Conservation (phyloP, 1,140 invertebrate species). For the Drosophila rufa region DNA sequence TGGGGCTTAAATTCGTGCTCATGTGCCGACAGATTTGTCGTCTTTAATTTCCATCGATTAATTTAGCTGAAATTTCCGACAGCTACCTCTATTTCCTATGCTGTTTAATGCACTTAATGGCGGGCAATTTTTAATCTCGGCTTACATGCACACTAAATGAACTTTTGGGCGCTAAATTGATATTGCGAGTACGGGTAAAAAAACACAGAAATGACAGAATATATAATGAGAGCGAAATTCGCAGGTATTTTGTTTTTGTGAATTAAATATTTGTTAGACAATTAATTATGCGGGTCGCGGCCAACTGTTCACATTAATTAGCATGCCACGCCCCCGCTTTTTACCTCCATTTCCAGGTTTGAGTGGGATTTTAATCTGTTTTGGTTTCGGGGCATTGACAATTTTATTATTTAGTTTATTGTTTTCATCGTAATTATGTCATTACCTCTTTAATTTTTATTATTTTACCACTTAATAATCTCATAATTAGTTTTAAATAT, state of each 20-base stretch:
- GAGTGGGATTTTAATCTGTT: slow-evolving; percentile 7
- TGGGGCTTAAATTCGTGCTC: slow-evolving; percentile 11
- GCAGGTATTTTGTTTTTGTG: slow-evolving; percentile 2
- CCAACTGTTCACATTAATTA: slow-evolving; percentile 33
- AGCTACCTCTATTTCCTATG: background rate
- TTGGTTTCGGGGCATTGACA: background rate
- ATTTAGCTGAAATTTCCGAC: slow-evolving; percentile 37
- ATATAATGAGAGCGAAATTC: slow-evolving; percentile 7
- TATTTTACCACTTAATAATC: too few relatives aligned
- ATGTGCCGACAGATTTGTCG: slow-evolving; percentile 43
- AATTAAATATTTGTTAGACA: slow-evolving; percentile 35
- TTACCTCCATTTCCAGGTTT: background rate
- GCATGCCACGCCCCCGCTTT: slow-evolving; percentile 12
- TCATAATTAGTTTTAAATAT: background rate
- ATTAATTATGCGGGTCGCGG: slow-evolving; percentile 37
- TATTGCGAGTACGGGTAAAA: background rate
- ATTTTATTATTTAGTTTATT: slow-evolving; percentile 1
- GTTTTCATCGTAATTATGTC: background rate
- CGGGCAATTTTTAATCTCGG: slow-evolving; percentile 30
- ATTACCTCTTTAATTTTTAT: too few relatives aligned
- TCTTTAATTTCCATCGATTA: slow-evolving; percentile 57
- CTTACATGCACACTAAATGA: slow-evolving; percentile 35
- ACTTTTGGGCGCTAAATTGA: slow-evolving; percentile 11
- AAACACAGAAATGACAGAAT: slow-evolving; percentile 14
- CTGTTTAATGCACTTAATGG: slow-evolving; percentile 22